Conservation (phyloP, 2,113 vertebrate genomes). For the Hypocryptadius cinnamomeus region DNA sequence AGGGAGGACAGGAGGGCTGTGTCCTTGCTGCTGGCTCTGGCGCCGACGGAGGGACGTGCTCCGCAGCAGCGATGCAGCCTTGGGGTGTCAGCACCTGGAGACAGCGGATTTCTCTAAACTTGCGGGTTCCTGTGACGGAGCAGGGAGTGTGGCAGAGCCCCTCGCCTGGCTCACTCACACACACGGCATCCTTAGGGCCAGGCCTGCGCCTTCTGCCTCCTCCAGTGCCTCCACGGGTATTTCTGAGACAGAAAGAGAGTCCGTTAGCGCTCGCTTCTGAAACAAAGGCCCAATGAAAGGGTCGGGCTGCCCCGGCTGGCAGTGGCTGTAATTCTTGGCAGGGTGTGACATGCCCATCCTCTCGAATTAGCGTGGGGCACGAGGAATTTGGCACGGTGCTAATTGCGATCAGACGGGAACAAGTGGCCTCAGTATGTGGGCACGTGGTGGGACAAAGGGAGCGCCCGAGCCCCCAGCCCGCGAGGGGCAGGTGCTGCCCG, state of each 20-base stretch:
- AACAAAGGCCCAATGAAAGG: conserved; percentile 59
- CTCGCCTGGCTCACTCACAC: neutral
- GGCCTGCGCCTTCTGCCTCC: neutral
- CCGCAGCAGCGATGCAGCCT: accelerated
- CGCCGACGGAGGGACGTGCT: accelerated
- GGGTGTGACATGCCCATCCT: conserved; percentile 64
- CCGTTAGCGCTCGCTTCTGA: conserved; percentile 1
- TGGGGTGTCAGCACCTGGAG: accelerated
- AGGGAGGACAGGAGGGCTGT: neutral
- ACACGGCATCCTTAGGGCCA: neutral
- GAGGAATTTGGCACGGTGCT: conserved; percentile 67
- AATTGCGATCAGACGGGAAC: conserved; percentile 65
- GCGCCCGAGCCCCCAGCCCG: neutral
- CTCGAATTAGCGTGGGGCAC: conserved; percentile 59
- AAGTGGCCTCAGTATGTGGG: conserved; percentile 66
- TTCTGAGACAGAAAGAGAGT: neutral
- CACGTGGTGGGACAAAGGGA: conserved; percentile 54
- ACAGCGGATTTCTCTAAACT: accelerated
- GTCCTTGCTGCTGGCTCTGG: neutral
- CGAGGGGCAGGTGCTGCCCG: conserved; percentile 1
- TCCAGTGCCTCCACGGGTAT: neutral
- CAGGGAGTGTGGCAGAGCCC: accelerated
- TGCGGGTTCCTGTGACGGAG: accelerated
- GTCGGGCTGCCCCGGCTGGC: neutral
- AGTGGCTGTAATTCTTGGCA: conserved; percentile 60